These are phyloP conservation scores for Acronicta psi DNA, from an alignment of 2,888 invertebrate genomes.

Conservation along the genomic window DNA sequence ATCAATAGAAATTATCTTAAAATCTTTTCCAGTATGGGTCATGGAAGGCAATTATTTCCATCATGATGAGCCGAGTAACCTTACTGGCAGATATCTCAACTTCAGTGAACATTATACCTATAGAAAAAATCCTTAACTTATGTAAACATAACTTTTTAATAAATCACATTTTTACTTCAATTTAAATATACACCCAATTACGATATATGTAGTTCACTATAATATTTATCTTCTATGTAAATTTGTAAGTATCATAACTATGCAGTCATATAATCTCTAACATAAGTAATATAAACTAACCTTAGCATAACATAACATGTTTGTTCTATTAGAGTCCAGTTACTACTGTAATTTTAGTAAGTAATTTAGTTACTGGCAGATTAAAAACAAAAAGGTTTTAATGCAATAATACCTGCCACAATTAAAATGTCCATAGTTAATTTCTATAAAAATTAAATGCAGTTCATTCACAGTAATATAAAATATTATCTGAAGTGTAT, in stretches of 20 bases:
- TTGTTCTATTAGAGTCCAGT: slow-evolving; percentile 48
- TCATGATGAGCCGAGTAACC: no score
- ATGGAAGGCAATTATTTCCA: no score
- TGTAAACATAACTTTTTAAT: no score
- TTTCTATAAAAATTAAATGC: slow-evolving; percentile 15
- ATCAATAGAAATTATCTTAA: no score
- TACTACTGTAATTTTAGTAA: slow-evolving; percentile 3
- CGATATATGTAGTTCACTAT: slow-evolving; percentile 5
- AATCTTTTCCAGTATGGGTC: no score
- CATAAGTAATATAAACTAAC: slow-evolving; percentile 33
- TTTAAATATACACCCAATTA: slow-evolving; percentile 13
- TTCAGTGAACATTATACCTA: background rate
- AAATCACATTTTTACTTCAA: slow-evolving; percentile 9
- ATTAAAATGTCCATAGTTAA: slow-evolving; percentile 7
- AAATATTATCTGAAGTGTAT: slow-evolving; percentile 24
- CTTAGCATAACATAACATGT: slow-evolving; percentile 43
- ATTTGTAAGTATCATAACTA: slow-evolving; percentile 33
- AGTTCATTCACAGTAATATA: slow-evolving; percentile 31
- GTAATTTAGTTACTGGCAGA: slow-evolving; percentile 9
- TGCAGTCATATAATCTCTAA: slow-evolving; percentile 55
- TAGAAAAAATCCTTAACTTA: no score
- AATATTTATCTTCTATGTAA: slow-evolving; percentile 11
- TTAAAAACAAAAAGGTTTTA: slow-evolving; percentile 14
- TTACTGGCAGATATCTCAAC: background rate
- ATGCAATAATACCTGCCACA: slow-evolving; percentile 1